A percentile compares a stretch with the other conserved stretches of the same genome.
phyloP scores from a whole-genome alignment of 2,113 vertebrate species.

The Pristiophorus japonicus region DNA sequence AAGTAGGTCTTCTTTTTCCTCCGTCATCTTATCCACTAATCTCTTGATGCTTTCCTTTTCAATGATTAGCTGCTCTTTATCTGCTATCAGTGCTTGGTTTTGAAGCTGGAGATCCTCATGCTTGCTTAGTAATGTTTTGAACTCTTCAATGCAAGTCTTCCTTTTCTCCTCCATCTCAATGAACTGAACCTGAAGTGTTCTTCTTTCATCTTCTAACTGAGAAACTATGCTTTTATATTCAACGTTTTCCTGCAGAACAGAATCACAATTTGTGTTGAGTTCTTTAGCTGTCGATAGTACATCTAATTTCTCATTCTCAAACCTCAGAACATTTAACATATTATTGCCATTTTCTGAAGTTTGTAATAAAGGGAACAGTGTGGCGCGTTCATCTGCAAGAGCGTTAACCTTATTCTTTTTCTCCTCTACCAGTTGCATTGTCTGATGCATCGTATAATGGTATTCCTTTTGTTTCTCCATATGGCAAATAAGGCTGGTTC shows the following conservation, averaged over 20 bases:
- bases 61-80: slow-evolving; percentile 45
- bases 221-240: slow-evolving; percentile 45
- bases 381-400: slow-evolving; percentile 42
- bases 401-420: slow-evolving; percentile 42
- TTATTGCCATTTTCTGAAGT: slow-evolving; percentile 48
- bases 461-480: slow-evolving; percentile 39
- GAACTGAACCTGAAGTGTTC: slow-evolving; percentile 45
- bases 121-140: slow-evolving; percentile 49
- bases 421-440: slow-evolving; percentile 29
- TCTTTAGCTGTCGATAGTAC: slow-evolving; percentile 46
- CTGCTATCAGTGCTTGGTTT: slow-evolving; percentile 49
- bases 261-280: slow-evolving; percentile 45
- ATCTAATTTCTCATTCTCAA: slow-evolving; percentile 46
- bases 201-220: slow-evolving; percentile 51
- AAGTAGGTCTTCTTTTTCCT: slow-evolving; percentile 44
- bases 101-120: slow-evolving; percentile 50
- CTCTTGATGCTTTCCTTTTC: slow-evolving; percentile 50
- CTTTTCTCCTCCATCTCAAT: slow-evolving; percentile 47
- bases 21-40: slow-evolving; percentile 45
- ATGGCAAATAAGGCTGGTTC: not conserved
- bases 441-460: slow-evolving; percentile 27
- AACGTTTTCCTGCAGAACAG: slow-evolving; percentile 47
- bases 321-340: slow-evolving; percentile 39
- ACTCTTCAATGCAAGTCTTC: slow-evolving; percentile 49
- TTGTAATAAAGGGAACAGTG: slow-evolving; percentile 48